Evolutionary conservation across 2,797 vertebrate genomes (phyloP).

Genomic region (Hippocampus kuda): DNA sequence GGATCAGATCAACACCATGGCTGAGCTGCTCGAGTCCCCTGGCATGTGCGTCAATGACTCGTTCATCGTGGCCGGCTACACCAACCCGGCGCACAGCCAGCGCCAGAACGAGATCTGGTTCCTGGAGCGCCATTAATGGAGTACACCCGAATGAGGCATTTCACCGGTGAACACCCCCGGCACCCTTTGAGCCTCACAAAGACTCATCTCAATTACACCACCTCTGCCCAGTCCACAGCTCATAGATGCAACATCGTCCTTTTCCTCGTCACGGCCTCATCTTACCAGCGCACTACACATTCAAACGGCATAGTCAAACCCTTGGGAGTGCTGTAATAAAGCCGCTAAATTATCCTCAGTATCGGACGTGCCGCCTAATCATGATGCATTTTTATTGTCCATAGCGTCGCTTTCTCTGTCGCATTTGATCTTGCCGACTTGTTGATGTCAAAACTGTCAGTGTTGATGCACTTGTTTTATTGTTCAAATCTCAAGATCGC

Average conservation of each 20-base stretch:
- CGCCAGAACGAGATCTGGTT: conserved; percentile 86
- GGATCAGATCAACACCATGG: conserved; percentile 68
- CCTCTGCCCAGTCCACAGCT: conserved; percentile 32
- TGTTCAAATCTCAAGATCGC: conserved; percentile 8
- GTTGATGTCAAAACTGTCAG: conserved; percentile 9
- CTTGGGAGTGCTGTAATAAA: conserved; percentile 9
- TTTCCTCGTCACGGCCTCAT: conserved; percentile 19
- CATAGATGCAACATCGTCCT: conserved; percentile 37
- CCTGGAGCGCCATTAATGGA: conserved; percentile 65
- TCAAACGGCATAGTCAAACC: background rate
- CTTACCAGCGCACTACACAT: conserved; percentile 30
- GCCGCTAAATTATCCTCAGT: background rate
- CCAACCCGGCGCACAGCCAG: conserved; percentile 74
- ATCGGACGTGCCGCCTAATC: conserved; percentile 32
- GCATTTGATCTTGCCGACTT: conserved; percentile 9
- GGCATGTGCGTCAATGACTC: conserved; percentile 63
- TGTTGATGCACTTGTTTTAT: conserved; percentile 3
- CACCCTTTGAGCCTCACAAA: conserved; percentile 17
- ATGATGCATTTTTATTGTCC: conserved; percentile 14
- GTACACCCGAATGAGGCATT: background rate
- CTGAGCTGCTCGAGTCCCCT: conserved; percentile 66
- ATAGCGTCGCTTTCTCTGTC: conserved; percentile 15
- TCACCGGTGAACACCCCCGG: conserved; percentile 9
- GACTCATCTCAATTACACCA: conserved; percentile 33
- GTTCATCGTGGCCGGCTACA: conserved; percentile 82